phyloP scores from a whole-genome alignment of 2,888 invertebrate species.

The Lamellibrachia columna region DNA sequence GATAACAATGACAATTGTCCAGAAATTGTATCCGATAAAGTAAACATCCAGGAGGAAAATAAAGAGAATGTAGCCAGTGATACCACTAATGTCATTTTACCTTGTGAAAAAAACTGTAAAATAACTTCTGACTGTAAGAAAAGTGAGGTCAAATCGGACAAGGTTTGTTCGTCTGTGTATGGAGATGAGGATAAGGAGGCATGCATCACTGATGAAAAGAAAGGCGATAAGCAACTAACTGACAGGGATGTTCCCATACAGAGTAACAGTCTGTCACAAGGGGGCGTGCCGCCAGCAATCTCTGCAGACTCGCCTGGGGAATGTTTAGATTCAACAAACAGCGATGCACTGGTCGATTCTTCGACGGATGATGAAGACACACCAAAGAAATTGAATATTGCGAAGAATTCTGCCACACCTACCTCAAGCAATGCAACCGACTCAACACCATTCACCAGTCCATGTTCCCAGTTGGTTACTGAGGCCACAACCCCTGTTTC shows the following conservation, averaged over 20 bases:
- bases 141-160: not conserved
- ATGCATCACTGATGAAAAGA: not conserved
- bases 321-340: not conserved
- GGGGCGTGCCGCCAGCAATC: not conserved
- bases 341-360: not conserved
- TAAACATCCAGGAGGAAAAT: not conserved
- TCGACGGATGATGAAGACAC: not conserved
- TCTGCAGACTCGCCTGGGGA: not conserved
- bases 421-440: not conserved
- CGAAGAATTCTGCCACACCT: not conserved
- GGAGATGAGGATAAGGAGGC: not conserved
- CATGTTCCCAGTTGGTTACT: not conserved
- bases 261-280: not conserved
- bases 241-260: not conserved
- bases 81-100: not conserved
- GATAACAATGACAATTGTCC: not conserved
- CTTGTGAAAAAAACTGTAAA: not conserved
- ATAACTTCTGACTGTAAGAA: not conserved
- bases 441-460: not conserved
- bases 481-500: not conserved
- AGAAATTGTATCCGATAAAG: not conserved
- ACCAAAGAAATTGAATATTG: not conserved
- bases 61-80: not conserved
- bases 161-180: not conserved
- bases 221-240: not conserved